Conservation (phyloP, 2,113 vertebrate species). For the Tylochromis polylepis region DNA sequence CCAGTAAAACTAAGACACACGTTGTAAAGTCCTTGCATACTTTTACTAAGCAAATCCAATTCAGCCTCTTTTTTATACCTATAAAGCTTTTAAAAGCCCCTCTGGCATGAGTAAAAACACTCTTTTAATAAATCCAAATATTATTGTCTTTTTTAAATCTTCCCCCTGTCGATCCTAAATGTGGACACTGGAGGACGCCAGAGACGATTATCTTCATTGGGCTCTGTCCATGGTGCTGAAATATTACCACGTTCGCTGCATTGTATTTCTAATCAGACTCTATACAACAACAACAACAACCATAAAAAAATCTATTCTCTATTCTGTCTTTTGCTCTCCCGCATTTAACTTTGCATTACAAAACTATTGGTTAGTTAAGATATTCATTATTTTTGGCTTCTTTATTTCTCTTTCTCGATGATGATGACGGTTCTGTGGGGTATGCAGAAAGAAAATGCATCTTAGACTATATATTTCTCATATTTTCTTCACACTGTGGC, state of each 20-base stretch:
- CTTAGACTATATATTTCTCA: not conserved
- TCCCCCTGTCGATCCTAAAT: not conserved
- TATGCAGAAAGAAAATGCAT: not conserved
- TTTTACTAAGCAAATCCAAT: not conserved
- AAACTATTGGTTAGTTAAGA: not conserved
- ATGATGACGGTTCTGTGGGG: not conserved
- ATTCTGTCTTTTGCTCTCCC: not conserved
- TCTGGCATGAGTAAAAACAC: not conserved
- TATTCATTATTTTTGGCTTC: not conserved
- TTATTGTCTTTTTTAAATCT: not conserved
- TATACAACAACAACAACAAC: not conserved
- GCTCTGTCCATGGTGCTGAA: conserved; percentile 49
- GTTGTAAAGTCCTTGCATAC: not conserved
- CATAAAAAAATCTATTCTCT: not conserved
- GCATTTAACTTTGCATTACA: not conserved
- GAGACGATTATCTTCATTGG: not conserved
- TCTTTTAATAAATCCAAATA: not conserved
- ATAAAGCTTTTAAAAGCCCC: not conserved
- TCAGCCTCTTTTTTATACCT: not conserved
- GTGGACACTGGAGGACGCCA: conserved; percentile 9
- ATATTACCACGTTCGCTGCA: not conserved
- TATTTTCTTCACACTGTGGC: not conserved
- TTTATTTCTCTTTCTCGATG: not conserved
- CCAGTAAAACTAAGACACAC: not conserved
- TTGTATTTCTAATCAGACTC: not conserved